phyloP scores from a whole-genome alignment of 2,888 invertebrate genomes.

The Dioctria rufipes region DNA sequence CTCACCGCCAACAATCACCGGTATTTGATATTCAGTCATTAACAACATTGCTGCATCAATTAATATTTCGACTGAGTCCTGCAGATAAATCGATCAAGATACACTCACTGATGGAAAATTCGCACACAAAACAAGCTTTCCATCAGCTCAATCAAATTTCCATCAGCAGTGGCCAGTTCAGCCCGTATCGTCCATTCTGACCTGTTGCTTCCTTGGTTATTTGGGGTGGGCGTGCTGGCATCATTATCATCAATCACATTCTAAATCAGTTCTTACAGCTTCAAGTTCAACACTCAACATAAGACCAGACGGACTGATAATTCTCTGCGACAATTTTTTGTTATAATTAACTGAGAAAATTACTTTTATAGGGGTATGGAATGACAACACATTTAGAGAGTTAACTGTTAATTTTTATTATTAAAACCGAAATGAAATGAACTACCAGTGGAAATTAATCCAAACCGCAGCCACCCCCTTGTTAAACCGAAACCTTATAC shows the following conservation, averaged over 20 bases:
- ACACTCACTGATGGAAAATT: slow-evolving; percentile 32
- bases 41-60: slow-evolving; percentile 38
- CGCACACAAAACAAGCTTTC: slow-evolving; percentile 14
- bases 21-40: slow-evolving; percentile 15
- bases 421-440: slow-evolving; percentile 9
- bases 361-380: neutral
- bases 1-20: no score
- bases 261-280: neutral
- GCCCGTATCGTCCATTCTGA: slow-evolving; percentile 16
- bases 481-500: no score
- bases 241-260: slow-evolving; percentile 36
- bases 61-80: slow-evolving; percentile 43
- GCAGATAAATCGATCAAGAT: slow-evolving; percentile 36
- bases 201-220: slow-evolving; percentile 24
- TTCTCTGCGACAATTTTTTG: no score
- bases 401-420: slow-evolving; percentile 28
- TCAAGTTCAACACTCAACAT: neutral
- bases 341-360: neutral
- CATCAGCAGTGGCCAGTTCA: slow-evolving; percentile 44
- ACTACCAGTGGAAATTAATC: slow-evolving; percentile 17
- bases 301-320: neutral
- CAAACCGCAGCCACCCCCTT: neutral
- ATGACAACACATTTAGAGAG: neutral
- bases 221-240: neutral
- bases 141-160: slow-evolving; percentile 43